phyloP scores from a whole-genome alignment of 2,888 invertebrate genomes.

The Ceriagrion tenellum region DNA sequence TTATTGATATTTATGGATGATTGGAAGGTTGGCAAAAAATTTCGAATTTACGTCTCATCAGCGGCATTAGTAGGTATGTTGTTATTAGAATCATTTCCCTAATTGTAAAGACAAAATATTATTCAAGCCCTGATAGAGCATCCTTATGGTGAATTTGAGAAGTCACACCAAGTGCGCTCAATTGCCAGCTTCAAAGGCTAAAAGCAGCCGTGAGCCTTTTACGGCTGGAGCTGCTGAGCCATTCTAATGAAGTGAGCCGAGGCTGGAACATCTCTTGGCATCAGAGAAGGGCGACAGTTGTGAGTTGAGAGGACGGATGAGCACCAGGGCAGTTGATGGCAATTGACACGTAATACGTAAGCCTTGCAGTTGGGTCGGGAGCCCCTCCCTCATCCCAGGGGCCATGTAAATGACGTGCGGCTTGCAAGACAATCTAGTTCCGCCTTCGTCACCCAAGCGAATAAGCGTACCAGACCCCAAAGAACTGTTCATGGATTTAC shows the following conservation, averaged over 20 bases:
- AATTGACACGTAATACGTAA: constrained; percentile 29
- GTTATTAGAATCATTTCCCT: neutral
- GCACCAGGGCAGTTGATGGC: neutral
- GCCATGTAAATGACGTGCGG: constrained; percentile 19
- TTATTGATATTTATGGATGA: no score
- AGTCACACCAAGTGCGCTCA: neutral
- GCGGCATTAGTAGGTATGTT: no score
- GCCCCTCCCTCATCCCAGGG: neutral
- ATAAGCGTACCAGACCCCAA: neutral
- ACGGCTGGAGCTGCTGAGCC: neutral
- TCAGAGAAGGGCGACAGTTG: neutral
- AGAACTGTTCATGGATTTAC: neutral
- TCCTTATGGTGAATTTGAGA: neutral
- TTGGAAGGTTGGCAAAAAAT: no score
- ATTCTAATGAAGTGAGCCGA: constrained; percentile 3
- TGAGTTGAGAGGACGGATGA: constrained; percentile 34
- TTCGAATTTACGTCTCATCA: no score
- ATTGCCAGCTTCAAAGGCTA: neutral
- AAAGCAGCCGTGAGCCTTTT: neutral
- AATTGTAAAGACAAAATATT: neutral
- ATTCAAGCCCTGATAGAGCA: no score
- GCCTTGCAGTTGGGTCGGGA: constrained; percentile 8
- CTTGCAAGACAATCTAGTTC: constrained; percentile 14
- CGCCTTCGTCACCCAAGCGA: neutral
- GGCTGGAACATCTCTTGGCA: neutral